Base-by-base conservation (phyloP, 2,797 vertebrate genomes). In the Epinephelus malabaricus region DNA sequence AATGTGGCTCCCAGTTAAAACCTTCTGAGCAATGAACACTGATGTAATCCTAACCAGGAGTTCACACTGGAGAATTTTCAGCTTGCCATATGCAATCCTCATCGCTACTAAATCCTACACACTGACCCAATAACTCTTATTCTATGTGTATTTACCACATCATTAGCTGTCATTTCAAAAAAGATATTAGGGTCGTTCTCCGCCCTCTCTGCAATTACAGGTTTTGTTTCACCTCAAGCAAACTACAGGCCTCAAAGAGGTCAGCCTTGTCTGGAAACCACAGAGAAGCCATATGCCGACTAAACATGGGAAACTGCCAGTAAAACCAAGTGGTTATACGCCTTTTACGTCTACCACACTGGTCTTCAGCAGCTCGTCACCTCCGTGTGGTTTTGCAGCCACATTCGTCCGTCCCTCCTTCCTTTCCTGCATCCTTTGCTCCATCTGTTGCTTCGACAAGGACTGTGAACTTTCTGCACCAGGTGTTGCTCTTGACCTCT, bases 401-500 rank as follows among this genome's bases (percentile, higher is more conserved):
- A 17, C 51, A 21, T 40, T 74, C 27, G 60, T 53, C 59, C 14
- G 17, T 54, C 55, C 60, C 51, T 51, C 64, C 47, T 51, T 46
- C n/a, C 64, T 51, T 73, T 61, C 67, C 72, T 73, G 54, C 19
- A 59, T 78, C 72, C 63, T 51, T 73, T 11, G 13, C 40, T 66
- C 82, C 90, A 89, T 89, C 86, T 92, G 90, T 73, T 79, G 59
- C 70, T 69, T 79, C 64, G 14, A 64, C 14, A 11, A 43, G 46
- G 81, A 86, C 56, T 30, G 80, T 82, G 69, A 91, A 89, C 83
- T 86, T 55, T 65, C 71, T 38, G 76, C 66, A 64, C 88, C 94
- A 93, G 92, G 87, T 94, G 93, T 93, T 90, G 23, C 69, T 76
- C 82, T 71, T 79, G 69, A 55, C 49, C 75, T 85, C 50, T 49